These are phyloP conservation scores for Sebastiscus albofasciatus DNA, from an alignment of 2,797 vertebrate genomes.

Conservation along the genomic window DNA sequence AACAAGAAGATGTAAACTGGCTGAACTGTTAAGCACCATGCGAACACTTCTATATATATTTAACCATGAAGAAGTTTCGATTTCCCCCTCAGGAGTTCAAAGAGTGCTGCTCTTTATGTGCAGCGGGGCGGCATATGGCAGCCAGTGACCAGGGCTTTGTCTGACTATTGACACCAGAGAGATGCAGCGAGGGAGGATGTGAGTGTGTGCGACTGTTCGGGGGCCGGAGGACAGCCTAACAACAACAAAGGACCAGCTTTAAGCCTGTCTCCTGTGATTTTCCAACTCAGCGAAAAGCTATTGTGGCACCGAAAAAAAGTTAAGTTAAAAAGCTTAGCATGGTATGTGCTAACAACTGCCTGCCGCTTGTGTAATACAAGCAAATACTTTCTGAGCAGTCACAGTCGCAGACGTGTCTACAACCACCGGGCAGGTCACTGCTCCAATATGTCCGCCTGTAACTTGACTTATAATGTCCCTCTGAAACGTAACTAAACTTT, in stretches of 20 bases:
- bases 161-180: constrained; percentile 79
- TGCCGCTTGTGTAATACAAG: constrained; percentile 86
- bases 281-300: constrained; percentile 92
- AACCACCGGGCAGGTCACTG: constrained; percentile 25
- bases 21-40: not conserved
- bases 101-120: constrained; percentile 69
- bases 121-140: constrained; percentile 74
- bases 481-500: not conserved
- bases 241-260: constrained; percentile 89
- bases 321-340: constrained; percentile 92
- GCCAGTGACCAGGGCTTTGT: constrained; percentile 78
- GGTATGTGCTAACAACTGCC: constrained; percentile 90
- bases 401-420: constrained; percentile 69
- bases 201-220: constrained; percentile 72
- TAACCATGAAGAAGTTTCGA: constrained; percentile 59
- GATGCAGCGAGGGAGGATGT: constrained; percentile 76
- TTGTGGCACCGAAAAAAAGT: constrained; percentile 88
- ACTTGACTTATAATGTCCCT: not conserved
- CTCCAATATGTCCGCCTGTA: constrained; percentile 1
- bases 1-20: not conserved
- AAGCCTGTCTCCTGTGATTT: constrained; percentile 93
- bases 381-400: constrained; percentile 84
- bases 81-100: constrained; percentile 69
- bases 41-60: constrained; percentile 9
- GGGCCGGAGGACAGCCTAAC: constrained; percentile 74